Base-by-base conservation (phyloP, 2,113 vertebrate genomes). In the Xiphophorus couchianus region DNA sequence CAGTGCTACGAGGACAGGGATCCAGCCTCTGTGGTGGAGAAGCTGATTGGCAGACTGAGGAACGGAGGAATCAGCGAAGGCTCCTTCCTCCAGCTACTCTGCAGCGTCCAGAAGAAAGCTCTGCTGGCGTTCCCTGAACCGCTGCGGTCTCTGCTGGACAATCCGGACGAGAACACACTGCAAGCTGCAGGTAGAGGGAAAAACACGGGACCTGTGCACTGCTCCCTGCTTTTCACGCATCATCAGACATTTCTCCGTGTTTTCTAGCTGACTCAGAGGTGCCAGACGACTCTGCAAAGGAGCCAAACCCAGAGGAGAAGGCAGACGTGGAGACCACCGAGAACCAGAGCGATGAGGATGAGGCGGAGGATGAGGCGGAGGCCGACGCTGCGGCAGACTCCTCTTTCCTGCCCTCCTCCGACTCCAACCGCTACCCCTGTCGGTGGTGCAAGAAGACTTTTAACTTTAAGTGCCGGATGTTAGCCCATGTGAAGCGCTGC, bases 381-480 rank as follows among this genome's bases (percentile, higher is more conserved):
- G 66, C 0, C 3, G 25, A 65, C 8, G 35, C 51, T 0, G 1
- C 13, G 0, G 0, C 60, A 22, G 71, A 76, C 61, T 68, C 69
- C 42, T 31, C 72, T 0, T 71, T 91, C 5, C 71, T 73, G 3
- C 7, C 61, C 19, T 25, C 76, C 78, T 78, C 69, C 0, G 12
- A 71, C 22, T 68, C 92, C 61, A 94, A 92, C 86, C 95, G 93
- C 66, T 96, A 80, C 86, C 92, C 94, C 83, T 97, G 96, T 71
- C 90, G 90, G 82, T 96, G 95, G 90, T 98, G 96, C 0, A 87
- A 90, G 62, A 97, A 95, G 81, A 92, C 83, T 37, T 98, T 97
- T 68, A 90, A 93, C 61, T 97, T 96, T 90, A 96, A 94, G 81
- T 97, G 96, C 85, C 87, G 93, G 11, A 90, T 97, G 66, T 89